Evolutionary conservation across 2,113 vertebrate genomes (phyloP).

Genomic region (Mustela lutreola): DNA sequence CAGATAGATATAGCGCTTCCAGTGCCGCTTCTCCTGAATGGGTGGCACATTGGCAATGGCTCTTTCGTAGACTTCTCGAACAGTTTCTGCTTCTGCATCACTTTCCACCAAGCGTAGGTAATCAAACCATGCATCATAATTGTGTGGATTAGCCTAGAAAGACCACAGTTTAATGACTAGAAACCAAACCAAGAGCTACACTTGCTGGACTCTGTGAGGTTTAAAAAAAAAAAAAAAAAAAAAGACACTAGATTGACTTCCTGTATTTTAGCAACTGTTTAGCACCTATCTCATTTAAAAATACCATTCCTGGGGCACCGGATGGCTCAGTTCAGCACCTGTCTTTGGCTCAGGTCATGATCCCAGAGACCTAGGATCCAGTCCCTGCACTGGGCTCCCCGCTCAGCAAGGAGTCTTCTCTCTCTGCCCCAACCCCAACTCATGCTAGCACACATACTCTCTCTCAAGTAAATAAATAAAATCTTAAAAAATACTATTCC

Average conservation of each 20-base stretch:
- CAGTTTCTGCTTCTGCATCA: conserved; percentile 92
- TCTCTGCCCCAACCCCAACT: not conserved
- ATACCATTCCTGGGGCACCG: not conserved
- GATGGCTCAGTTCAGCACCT: not conserved
- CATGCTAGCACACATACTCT: not conserved
- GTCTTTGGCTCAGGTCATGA: not conserved
- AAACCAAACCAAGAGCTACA: not conserved
- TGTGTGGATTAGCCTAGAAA: conserved; percentile 96
- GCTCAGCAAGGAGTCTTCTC: not conserved
- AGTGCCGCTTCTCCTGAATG: conserved; percentile 97
- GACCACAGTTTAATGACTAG: not conserved
- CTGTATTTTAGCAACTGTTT: not conserved
- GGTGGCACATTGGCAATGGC: conserved; percentile 97
- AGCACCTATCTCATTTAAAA: not conserved
- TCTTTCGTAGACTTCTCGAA: conserved; percentile 96
- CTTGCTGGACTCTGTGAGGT: not conserved
- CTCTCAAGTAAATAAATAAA: not conserved
- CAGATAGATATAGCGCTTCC: conserved; percentile 98
- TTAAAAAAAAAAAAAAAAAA: not conserved
- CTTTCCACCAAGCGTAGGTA: conserved; percentile 98
- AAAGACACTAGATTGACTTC: not conserved
- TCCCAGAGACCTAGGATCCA: not conserved
- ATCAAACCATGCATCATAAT: conserved; percentile 99
- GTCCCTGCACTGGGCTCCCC: not conserved
- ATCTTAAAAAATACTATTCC: not conserved